Evolutionary conservation across 2,113 vertebrate species (phyloP).

Genomic region (Phalacrocorax pelagicus): DNA sequence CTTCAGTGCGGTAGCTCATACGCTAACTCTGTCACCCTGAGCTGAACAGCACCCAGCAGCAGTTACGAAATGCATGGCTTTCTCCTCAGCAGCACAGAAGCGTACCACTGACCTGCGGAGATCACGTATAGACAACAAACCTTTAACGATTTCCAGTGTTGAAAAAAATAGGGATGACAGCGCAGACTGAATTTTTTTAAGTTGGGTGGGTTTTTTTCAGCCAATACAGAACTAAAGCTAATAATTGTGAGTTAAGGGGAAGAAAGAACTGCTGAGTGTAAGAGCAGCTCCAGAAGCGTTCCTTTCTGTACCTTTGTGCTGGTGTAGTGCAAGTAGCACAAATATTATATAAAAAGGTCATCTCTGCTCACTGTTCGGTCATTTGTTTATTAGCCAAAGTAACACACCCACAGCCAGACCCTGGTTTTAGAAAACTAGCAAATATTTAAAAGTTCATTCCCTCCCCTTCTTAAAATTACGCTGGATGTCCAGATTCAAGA

Average conservation of each 20-base stretch:
- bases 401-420: background rate
- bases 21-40: background rate
- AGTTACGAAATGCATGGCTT: background rate
- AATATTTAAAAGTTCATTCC: conserved; percentile 1
- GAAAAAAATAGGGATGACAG: background rate
- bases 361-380: background rate
- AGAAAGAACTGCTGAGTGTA: background rate
- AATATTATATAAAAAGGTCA: background rate
- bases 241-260: background rate
- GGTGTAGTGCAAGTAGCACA: background rate
- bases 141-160: background rate
- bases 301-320: background rate
- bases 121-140: background rate
- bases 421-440: conserved; percentile 34
- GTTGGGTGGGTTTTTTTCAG: background rate
- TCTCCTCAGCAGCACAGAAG: background rate
- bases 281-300: background rate
- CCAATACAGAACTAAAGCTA: background rate
- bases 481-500: background rate
- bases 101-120: background rate
- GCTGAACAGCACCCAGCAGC: background rate
- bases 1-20: background rate
- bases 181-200: background rate
- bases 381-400: conserved; percentile 16
- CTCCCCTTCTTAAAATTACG: background rate